Evolutionary conservation across 2,888 invertebrate species (phyloP).

Genomic region (Choristoneura rosaceana): DNA sequence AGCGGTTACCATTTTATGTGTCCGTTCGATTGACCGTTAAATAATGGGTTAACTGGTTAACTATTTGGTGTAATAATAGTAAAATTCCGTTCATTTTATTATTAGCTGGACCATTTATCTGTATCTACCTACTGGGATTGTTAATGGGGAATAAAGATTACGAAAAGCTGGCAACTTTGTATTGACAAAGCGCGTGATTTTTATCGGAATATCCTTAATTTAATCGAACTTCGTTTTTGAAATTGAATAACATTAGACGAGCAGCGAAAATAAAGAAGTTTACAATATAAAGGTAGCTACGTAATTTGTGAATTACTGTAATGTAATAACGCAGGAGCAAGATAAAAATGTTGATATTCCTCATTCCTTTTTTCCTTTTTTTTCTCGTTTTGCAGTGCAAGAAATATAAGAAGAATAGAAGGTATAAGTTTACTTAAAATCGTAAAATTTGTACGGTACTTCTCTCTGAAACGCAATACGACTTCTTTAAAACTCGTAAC

Average conservation of each 20-base stretch:
- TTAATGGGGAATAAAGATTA: neutral
- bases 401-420: no score
- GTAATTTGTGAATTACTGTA: no score
- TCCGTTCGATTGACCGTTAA: conserved; percentile 1
- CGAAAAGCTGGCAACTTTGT: neutral
- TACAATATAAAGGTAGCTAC: no score
- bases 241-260: no score
- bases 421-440: no score
- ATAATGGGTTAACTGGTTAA: neutral
- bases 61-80: neutral
- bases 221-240: neutral
- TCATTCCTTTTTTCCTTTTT: no score
- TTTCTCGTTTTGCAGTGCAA: no score
- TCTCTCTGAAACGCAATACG: neutral
- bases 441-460: neutral
- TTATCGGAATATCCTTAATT: no score
- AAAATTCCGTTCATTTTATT: neutral
- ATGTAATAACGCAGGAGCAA: no score
- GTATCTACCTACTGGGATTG: neutral
- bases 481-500: conserved; percentile 10
- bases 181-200: no score
- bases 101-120: neutral
- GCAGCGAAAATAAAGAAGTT: no score
- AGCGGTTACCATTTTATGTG: neutral
- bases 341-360: no score